Conservation (phyloP, 2,797 vertebrate genomes). For the Novumbra hubbsi region DNA sequence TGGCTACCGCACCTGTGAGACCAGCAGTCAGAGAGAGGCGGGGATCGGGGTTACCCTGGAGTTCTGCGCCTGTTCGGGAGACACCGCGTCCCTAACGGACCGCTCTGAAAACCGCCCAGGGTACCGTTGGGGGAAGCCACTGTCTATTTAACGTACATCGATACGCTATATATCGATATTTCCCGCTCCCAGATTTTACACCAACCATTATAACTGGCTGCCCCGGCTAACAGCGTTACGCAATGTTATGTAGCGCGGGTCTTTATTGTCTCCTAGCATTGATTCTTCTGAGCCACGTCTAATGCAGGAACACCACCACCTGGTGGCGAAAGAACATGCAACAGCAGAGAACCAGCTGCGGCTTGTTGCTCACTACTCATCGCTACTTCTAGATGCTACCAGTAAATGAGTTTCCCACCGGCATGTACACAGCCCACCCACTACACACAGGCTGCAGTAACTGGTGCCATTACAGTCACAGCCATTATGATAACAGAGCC, state of each 20-base stretch:
- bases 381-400: constrained; percentile 27
- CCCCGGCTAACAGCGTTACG: not conserved
- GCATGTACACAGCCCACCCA: not conserved
- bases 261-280: constrained; percentile 19
- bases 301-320: constrained; percentile 75
- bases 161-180: not conserved
- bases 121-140: not conserved
- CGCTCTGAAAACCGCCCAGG: not conserved
- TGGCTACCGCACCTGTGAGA: constrained; percentile 92
- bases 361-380: not conserved
- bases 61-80: not conserved
- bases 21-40: constrained; percentile 57
- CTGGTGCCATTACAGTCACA: no score
- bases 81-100: not conserved
- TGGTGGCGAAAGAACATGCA: constrained; percentile 62
- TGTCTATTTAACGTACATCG: not conserved
- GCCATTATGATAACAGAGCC: not conserved
- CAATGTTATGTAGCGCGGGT: not conserved
- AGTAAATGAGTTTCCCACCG: constrained; percentile 39
- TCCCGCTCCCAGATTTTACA: not conserved
- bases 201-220: constrained; percentile 13
- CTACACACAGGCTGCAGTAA: no score
- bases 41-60: constrained; percentile 66
- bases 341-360: constrained; percentile 18
- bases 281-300: constrained; percentile 21